Percentiles rank a stretch among this genome's conserved stretches.
These are phyloP conservation scores for Novumbra hubbsi DNA, from an alignment of 2,797 vertebrate genomes.

Conservation along the genomic window DNA sequence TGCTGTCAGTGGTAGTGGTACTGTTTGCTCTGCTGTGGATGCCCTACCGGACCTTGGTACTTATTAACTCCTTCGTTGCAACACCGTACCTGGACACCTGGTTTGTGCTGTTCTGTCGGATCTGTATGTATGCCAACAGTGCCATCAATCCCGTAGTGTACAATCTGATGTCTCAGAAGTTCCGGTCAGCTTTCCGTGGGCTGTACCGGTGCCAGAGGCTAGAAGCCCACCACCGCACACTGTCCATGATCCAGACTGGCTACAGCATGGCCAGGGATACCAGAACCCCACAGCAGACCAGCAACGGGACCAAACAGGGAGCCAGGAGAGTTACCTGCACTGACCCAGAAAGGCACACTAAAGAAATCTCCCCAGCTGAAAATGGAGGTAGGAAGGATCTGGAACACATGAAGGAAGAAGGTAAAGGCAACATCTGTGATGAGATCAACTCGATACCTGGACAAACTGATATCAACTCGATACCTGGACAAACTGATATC, in stretches of 20 bases:
- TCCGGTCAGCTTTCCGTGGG: constrained; percentile 72
- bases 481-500: background rate
- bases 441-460: background rate
- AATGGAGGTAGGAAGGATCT: background rate
- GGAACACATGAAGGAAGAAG: background rate
- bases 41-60: constrained; percentile 77
- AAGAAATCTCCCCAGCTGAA: constrained; percentile 5
- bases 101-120: constrained; percentile 80
- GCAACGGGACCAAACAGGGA: constrained; percentile 45
- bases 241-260: constrained; percentile 53
- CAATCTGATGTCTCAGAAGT: constrained; percentile 84
- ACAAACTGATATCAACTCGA: background rate
- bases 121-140: constrained; percentile 81
- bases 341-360: background rate
- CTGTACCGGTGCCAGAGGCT: constrained; percentile 73
- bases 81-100: constrained; percentile 75
- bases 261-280: constrained; percentile 56
- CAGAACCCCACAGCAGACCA: constrained; percentile 20
- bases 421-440: background rate
- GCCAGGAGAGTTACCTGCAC: constrained; percentile 17
- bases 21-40: constrained; percentile 81
- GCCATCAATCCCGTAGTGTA: constrained; percentile 83
- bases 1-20: constrained; percentile 78
- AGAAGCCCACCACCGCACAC: constrained; percentile 47
- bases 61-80: constrained; percentile 80